phyloP scores from a whole-genome alignment of 2,113 vertebrate genomes.

The Penelope pileata region DNA sequence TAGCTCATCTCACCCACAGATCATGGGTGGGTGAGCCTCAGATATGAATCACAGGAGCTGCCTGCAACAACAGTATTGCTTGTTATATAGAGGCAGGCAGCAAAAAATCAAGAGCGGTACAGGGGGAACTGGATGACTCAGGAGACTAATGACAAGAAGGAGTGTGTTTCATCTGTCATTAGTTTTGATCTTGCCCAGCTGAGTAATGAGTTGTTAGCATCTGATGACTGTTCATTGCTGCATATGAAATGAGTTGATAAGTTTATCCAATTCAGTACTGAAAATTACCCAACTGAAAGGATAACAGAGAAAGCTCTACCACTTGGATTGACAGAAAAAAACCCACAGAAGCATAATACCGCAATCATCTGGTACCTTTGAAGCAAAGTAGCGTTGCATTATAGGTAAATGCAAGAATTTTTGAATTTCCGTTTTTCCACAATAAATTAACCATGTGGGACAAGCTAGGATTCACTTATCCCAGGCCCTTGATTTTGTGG shows the following conservation, averaged over 20 bases:
- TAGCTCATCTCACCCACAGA: neutral
- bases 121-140: slow-evolving; percentile 25
- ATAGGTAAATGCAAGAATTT: neutral
- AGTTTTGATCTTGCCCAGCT: slow-evolving; percentile 26
- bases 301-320: neutral
- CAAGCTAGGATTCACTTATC: neutral
- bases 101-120: neutral
- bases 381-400: neutral
- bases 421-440: neutral
- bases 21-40: neutral
- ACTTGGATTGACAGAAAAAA: neutral
- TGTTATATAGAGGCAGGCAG: neutral
- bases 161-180: neutral
- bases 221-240: neutral
- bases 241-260: neutral
- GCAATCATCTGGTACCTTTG: neutral
- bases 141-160: slow-evolving; percentile 4
- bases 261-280: neutral
- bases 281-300: neutral
- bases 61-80: neutral
- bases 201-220: slow-evolving; percentile 7
- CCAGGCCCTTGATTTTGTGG: neutral
- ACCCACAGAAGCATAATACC: neutral
- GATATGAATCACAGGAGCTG: slow-evolving; percentile 11
- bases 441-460: neutral